Percentiles rank a stretch among this genome's conserved stretches.
These are phyloP conservation scores for Etheostoma perlongum DNA, from an alignment of 2,797 vertebrate genomes.

Conservation along the genomic window DNA sequence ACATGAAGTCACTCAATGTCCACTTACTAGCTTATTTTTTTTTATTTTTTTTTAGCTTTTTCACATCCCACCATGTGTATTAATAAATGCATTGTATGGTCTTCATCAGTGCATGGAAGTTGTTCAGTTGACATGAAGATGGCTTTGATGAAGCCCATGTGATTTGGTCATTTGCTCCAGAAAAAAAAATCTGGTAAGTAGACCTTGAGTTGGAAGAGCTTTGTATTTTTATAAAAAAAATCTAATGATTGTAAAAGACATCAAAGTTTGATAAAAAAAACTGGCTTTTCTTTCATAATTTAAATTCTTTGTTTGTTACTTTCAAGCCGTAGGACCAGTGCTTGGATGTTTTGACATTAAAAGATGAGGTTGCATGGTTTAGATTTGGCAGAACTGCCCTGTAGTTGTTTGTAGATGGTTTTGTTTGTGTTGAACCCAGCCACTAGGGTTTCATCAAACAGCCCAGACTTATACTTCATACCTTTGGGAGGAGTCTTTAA, in stretches of 20 bases:
- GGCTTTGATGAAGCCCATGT: background rate
- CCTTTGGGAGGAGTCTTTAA: background rate
- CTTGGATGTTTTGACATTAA: constrained; percentile 18
- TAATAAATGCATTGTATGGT: background rate
- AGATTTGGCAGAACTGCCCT: background rate
- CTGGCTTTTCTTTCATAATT: background rate
- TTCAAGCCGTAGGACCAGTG: background rate
- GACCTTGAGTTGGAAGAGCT: background rate
- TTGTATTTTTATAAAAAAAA: background rate
- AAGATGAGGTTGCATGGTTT: background rate
- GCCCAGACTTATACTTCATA: background rate
- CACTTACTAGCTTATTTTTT: background rate
- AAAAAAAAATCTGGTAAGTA: background rate
- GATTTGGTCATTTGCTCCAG: background rate
- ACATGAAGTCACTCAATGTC: background rate
- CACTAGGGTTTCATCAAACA: constrained; percentile 20
- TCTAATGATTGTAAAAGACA: background rate
- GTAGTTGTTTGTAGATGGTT: background rate
- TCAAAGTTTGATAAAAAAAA: background rate
- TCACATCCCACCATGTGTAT: no score
- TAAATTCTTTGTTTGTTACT: constrained; percentile 4
- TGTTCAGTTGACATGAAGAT: background rate
- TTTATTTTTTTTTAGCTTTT: background rate
- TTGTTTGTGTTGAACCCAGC: constrained; percentile 1
- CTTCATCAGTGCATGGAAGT: background rate